These are phyloP conservation scores for Drosophila mojavensis DNA, from an alignment of 1,140 invertebrate genomes.

Conservation along the genomic window DNA sequence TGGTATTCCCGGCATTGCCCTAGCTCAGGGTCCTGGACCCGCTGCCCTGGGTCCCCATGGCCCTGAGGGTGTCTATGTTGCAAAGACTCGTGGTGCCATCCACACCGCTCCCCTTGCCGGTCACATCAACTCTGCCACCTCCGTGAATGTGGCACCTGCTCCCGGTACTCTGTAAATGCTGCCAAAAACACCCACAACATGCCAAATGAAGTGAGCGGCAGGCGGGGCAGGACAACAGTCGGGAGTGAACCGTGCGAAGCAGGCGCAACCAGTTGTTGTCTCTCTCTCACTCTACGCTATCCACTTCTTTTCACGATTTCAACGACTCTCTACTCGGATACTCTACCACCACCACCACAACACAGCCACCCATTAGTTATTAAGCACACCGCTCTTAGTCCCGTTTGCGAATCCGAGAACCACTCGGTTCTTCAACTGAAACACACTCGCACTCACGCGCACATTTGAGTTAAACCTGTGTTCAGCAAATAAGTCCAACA, in stretches of 20 bases:
- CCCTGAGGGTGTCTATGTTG: slow-evolving; percentile 84
- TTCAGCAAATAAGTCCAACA: slow-evolving; percentile 78
- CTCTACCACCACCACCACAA: slow-evolving; percentile 38
- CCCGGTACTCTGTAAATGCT: slow-evolving; percentile 84
- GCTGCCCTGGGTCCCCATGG: slow-evolving; percentile 57
- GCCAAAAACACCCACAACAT: slow-evolving; percentile 25
- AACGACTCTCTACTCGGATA: slow-evolving; percentile 63
- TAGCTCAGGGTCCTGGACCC: slow-evolving; percentile 73
- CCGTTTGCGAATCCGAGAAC: slow-evolving; percentile 57
- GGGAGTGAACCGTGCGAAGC: slow-evolving; percentile 13
- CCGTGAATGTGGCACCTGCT: slow-evolving; percentile 85
- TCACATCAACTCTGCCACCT: slow-evolving; percentile 80
- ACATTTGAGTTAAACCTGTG: slow-evolving; percentile 53
- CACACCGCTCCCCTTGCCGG: slow-evolving; percentile 85
- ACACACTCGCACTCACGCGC: slow-evolving; percentile 56
- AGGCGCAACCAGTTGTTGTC: slow-evolving; percentile 34
- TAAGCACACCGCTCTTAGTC: slow-evolving; percentile 79
- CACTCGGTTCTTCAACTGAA: slow-evolving; percentile 13
- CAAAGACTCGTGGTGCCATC: slow-evolving; percentile 85
- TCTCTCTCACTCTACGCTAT: slow-evolving; percentile 25
- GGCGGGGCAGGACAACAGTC: slow-evolving; percentile 19
- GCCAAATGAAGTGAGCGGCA: slow-evolving; percentile 58
- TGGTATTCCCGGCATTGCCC: slow-evolving; percentile 74
- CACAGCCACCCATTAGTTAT: slow-evolving; percentile 51
- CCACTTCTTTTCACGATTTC: slow-evolving; percentile 59